phyloP scores from a whole-genome alignment of 2,797 vertebrate species.

The Australoheros facetus region DNA sequence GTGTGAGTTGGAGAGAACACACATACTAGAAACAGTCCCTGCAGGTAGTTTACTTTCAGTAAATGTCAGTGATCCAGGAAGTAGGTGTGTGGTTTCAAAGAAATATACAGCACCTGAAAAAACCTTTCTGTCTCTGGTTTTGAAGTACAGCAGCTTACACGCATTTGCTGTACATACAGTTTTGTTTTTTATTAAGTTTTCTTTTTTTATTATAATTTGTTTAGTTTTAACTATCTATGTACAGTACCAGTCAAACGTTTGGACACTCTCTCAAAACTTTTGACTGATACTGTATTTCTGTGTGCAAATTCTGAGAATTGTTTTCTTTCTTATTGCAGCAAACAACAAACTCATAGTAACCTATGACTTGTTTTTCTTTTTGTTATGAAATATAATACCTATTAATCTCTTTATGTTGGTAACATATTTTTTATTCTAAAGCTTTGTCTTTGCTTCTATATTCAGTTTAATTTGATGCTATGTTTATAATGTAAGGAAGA shows the following conservation, averaged over 20 bases:
- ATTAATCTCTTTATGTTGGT: rapidly evolving
- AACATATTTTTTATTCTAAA: neutral
- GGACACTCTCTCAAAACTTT: no score
- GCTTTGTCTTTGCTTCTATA: neutral
- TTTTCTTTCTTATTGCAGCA: neutral
- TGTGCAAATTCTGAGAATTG: neutral
- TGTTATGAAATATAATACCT: neutral
- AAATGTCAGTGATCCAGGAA: constrained; percentile 54
- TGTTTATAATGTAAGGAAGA: neutral
- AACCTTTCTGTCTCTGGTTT: neutral
- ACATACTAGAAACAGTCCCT: constrained; percentile 15
- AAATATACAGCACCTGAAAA: neutral
- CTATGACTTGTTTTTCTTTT: neutral
- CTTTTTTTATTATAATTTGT: neutral
- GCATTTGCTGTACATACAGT: neutral
- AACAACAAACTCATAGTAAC: neutral
- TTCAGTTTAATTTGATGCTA: neutral
- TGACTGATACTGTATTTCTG: neutral
- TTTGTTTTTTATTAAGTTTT: neutral
- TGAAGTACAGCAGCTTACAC: neutral
- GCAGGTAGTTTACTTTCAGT: constrained; percentile 6
- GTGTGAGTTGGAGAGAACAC: neutral
- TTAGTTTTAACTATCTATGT: neutral
- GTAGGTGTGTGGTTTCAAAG: constrained; percentile 36
- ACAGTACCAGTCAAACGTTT: no score